These are phyloP conservation scores for Anguilla rostrata DNA, from an alignment of 2,113 vertebrate species.

Conservation along the genomic window DNA sequence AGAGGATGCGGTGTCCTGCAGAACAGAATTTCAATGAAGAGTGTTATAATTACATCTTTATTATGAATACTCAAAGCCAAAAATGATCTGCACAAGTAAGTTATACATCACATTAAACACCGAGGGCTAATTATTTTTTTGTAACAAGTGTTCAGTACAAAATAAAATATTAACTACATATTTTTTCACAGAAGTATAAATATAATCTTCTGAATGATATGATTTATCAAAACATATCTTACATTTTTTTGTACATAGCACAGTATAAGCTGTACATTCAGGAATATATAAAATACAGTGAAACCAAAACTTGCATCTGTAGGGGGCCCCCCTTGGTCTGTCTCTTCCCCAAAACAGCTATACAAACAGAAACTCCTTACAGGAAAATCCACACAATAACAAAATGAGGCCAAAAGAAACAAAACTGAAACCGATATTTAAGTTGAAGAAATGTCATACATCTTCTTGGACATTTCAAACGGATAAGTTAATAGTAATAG, in stretches of 20 bases:
- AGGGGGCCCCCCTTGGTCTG: neutral
- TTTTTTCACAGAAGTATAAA: slow-evolving; percentile 83
- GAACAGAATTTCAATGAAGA: neutral
- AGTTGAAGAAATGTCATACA: neutral
- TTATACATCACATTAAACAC: slow-evolving; percentile 40
- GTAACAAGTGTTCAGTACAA: slow-evolving; percentile 61
- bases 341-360: slow-evolving; percentile 4
- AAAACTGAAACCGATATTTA: neutral
- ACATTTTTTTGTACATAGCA: slow-evolving; percentile 87
- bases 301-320: neutral
- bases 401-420: neutral
- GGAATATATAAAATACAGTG: neutral
- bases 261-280: slow-evolving; percentile 53
- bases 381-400: neutral
- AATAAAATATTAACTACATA: slow-evolving; percentile 79
- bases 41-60: slow-evolving; percentile 18
- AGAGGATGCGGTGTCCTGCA: neutral
- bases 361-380: neutral
- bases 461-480: neutral
- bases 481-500: neutral
- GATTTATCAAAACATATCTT: slow-evolving; percentile 81
- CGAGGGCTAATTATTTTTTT: slow-evolving; percentile 28
- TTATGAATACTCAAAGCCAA: slow-evolving; percentile 41
- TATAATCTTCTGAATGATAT: slow-evolving; percentile 81
- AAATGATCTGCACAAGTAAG: slow-evolving; percentile 34